Evolutionary conservation across 2,113 vertebrate species (phyloP).

Genomic region (Periophthalmus modestus): DNA sequence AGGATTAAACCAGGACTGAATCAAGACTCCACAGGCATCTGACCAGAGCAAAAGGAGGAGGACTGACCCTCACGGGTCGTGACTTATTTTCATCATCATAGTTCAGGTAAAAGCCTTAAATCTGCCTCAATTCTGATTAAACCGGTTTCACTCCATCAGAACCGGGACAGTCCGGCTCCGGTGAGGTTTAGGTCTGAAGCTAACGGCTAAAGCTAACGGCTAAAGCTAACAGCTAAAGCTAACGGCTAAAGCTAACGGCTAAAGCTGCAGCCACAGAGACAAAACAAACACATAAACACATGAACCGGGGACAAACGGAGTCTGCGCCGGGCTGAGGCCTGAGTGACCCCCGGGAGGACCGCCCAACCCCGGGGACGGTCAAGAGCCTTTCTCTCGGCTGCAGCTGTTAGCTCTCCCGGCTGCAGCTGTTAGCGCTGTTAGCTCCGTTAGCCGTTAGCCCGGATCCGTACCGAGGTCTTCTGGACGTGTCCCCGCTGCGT

Average conservation of each 20-base stretch:
- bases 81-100: neutral
- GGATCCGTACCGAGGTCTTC: conserved; percentile 73
- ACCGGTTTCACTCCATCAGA: neutral
- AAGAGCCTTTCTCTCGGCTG: neutral
- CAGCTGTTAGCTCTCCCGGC: neutral
- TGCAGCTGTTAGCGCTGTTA: too few species aligned
- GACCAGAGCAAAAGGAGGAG: too few species aligned
- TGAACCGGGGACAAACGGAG: too few species aligned
- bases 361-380: neutral
- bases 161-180: neutral
- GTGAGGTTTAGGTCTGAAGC: neutral
- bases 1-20: too few species aligned
- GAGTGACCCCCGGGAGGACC: neutral
- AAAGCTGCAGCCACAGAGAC: neutral
- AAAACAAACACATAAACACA: neutral
- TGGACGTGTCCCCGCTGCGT: conserved; percentile 82
- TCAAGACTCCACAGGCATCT: too few species aligned
- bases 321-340: too few species aligned
- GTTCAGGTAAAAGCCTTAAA: neutral
- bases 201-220: neutral
- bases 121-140: neutral
- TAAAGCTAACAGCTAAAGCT: too few species aligned
- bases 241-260: neutral
- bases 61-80: too few species aligned
- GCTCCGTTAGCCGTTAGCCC: conserved; percentile 13